Base-by-base conservation (phyloP, 2,113 vertebrate species). In the Marmota flaviventris region DNA sequence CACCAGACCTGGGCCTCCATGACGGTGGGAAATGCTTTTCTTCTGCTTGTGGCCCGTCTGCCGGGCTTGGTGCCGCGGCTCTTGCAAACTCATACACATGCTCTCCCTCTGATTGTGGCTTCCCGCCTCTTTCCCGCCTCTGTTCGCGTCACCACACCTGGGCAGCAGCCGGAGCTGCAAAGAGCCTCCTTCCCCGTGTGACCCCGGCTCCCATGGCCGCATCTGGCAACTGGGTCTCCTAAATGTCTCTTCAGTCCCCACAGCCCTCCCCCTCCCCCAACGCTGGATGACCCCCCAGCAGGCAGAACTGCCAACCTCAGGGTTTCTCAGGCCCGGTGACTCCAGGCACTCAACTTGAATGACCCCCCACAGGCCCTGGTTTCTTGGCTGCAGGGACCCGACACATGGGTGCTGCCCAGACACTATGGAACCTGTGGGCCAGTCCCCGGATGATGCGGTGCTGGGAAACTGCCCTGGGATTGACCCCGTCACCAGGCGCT, bases 391-490 rank as follows among this genome's bases (percentile, higher is more conserved):
- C 0, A 0, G 73, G 63, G 29, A 22, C 37, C 56, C n/a, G 56
- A 45, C 1, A 0, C 29, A n/a, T 20, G 51, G 39, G 25, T 29
- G 51, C 51, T 17, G 16, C 51, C 51, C 51, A 53, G 0, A 3
- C 48, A 51, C 48, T 51, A 13, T 51, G 48, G 48, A 11, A 51
- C 11, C 48, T 2, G 12, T 13, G 48, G 48, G 48, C 12, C 48
- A 0, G 5, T 18, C 9, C 81, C 37, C 24, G 39, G 37, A 18
- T 4, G 39, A 18, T 0, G 3, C 27, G 0, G 29, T 1, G 29
- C 70, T 39, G 53, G 16, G 45, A 63, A 39, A 1, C 1, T 1
- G 9, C 37, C 4, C 8, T 4, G 2, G 51, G 48, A 13, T 13
- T 45, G 45, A 45, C 8, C 45, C 45, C 8, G 1, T 45, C 45